A percentile compares a stretch with the other conserved stretches of the same genome.
phyloP scores from a whole-genome alignment of 2,113 vertebrate species.

The Beaufortia kweichowensis region DNA sequence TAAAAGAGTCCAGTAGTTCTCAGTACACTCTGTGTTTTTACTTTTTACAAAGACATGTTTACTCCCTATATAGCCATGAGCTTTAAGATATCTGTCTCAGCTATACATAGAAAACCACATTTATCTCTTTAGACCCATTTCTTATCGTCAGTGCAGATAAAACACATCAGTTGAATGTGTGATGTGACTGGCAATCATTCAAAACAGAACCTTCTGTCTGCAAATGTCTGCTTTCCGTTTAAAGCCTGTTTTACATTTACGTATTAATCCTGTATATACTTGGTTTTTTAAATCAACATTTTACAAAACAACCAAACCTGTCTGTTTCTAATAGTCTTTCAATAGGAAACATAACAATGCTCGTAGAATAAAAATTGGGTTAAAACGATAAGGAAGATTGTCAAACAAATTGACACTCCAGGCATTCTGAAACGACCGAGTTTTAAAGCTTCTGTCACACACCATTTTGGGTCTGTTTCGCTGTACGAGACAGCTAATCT shows the following conservation, averaged over 20 bases:
- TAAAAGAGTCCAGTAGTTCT: neutral
- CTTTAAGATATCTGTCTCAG: neutral
- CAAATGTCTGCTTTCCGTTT: neutral
- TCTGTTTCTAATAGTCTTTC: neutral
- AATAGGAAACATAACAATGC: no score
- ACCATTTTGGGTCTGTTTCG: neutral
- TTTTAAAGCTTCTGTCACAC: neutral
- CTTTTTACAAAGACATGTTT: neutral
- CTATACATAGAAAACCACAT: slow-evolving; percentile 38
- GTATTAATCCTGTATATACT: neutral
- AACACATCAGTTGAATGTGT: neutral
- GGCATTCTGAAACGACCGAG: no score
- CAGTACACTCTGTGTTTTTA: neutral
- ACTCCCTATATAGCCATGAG: neutral
- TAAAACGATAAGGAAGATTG: neutral
- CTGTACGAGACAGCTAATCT: slow-evolving; percentile 46
- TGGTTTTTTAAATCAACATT: neutral
- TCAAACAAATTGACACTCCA: no score
- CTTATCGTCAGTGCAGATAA: slow-evolving; percentile 8
- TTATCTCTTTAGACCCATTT: neutral
- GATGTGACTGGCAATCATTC: slow-evolving; percentile 15
- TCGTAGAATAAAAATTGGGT: no score
- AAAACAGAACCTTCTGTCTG: neutral
- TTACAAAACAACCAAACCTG: neutral
- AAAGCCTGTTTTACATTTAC: neutral